Base-by-base conservation (phyloP, 2,797 vertebrate genomes). In the Furcifer pardalis region DNA sequence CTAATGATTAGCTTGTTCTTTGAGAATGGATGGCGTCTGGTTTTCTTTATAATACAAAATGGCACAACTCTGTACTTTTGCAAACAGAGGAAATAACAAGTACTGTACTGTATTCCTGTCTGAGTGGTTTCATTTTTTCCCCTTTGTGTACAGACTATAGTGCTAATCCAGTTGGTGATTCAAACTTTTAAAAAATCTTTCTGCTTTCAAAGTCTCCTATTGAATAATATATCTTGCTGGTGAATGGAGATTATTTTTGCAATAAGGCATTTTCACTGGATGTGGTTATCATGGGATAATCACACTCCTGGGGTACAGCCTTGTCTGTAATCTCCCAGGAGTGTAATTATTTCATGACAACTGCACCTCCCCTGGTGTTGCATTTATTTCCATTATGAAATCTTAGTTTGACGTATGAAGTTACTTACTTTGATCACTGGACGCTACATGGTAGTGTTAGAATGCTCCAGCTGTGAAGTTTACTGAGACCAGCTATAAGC, bases 301-400 rank as follows among this genome's bases (percentile, higher is more conserved):
- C 95, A 96, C 94, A 95, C 94, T 91, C 96, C 96, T 95, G 95
- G 94, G 95, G 96, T 95, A 94, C 92, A 95, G 95, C 88, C 96
- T 95, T 95, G 91, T 93, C 95, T 95, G 95, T 96, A 96, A 96
- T 96, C 96, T 96, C 94, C 94, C 92, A 94, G 94, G 94, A 96
- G 94, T 96, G 95, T 96, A 96, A 96, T 96, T 96, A 96, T 96
- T 96, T 96, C 96, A 95, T 96, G 96, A 96, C 96, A 95, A 96
- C 96, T 79, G 78, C 74, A 96, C 94, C 93, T 90, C 76, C 84
- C 95, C 95, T 83, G 90, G 92, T 93, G 95, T 92, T 96, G 89
- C 94, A 95, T 96, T 96, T 96, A 95, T 96, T 96, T 95, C 92
- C 94, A 96, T 96, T 96, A 95, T 94, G 95, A 96, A 96, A 94